These are phyloP conservation scores for Ormyrus thymus DNA, from an alignment of 2,888 invertebrate genomes.

Conservation along the genomic window DNA sequence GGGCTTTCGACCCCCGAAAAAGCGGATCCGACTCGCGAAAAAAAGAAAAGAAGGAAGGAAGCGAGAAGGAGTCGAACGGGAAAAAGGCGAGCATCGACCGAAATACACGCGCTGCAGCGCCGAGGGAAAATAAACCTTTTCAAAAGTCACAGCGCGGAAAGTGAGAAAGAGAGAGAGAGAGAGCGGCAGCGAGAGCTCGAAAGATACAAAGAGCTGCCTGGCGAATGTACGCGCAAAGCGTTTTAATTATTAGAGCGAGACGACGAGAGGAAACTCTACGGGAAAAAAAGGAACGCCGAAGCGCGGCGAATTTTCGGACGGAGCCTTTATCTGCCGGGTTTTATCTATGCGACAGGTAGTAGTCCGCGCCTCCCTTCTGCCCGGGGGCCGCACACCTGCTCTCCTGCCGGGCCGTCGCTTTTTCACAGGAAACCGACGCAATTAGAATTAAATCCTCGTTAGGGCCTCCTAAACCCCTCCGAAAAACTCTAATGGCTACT, in stretches of 20 bases:
- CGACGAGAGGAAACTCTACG: neutral
- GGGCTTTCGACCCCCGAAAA: conserved; percentile 63
- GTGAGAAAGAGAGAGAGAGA: conserved; percentile 31
- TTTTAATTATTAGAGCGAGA: conserved; percentile 49
- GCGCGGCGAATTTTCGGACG: neutral
- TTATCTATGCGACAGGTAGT: too few species aligned
- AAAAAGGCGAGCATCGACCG: conserved; percentile 48
- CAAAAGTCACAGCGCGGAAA: neutral
- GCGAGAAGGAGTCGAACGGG: conserved; percentile 17
- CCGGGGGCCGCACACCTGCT: too few species aligned
- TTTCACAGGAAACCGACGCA: too few species aligned
- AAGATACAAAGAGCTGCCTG: too few species aligned
- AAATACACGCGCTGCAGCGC: conserved; percentile 27
- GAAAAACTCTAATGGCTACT: too few species aligned
- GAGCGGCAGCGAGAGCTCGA: neutral
- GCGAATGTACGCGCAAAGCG: conserved; percentile 17
- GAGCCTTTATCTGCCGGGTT: too few species aligned
- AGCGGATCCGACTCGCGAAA: conserved; percentile 51
- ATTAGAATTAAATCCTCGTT: too few species aligned
- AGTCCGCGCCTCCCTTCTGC: too few species aligned
- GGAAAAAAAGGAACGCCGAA: neutral
- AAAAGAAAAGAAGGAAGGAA: conserved; percentile 47
- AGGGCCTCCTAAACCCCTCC: too few species aligned
- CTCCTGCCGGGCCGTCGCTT: too few species aligned
- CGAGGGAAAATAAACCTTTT: too few species aligned